Evolutionary conservation across 2,888 invertebrate genomes (phyloP).

Genomic region (Cryptus viduatorius): DNA sequence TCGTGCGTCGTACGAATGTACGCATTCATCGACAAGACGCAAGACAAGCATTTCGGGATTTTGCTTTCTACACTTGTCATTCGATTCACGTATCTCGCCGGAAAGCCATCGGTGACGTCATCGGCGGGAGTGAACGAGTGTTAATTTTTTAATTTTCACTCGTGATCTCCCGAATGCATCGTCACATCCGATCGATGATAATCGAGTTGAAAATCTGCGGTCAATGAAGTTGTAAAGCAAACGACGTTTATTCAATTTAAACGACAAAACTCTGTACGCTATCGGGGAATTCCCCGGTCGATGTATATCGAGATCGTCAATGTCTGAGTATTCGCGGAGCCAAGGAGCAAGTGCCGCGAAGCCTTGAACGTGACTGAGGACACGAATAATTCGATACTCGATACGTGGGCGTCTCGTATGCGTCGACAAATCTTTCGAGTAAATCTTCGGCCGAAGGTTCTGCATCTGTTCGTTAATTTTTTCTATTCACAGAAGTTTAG

Average conservation of each 20-base stretch:
- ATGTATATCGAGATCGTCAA: background rate
- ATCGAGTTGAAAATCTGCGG: background rate
- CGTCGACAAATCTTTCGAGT: background rate
- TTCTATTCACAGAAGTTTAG: background rate
- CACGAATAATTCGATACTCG: background rate
- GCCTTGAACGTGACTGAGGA: slow-evolving; percentile 27
- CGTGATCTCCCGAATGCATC: slow-evolving; percentile 2
- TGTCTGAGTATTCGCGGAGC: background rate
- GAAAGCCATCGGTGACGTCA: slow-evolving; percentile 45
- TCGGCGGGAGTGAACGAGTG: slow-evolving; percentile 9
- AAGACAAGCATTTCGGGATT: slow-evolving; percentile 7
- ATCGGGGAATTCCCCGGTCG: background rate
- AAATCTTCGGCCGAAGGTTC: background rate
- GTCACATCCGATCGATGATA: background rate
- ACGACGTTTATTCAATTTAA: no score
- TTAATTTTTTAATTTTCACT: slow-evolving; percentile 56
- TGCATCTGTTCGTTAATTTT: background rate
- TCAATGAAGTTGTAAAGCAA: no score
- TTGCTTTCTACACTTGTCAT: slow-evolving; percentile 58
- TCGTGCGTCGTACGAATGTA: background rate
- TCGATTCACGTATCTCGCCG: slow-evolving; percentile 50
- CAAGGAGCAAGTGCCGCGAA: background rate
- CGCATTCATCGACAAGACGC: background rate
- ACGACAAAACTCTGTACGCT: background rate
- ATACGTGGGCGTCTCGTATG: no score